These are phyloP conservation scores for Nothoprocta pentlandii DNA, from an alignment of 2,113 vertebrate genomes.

Conservation along the genomic window DNA sequence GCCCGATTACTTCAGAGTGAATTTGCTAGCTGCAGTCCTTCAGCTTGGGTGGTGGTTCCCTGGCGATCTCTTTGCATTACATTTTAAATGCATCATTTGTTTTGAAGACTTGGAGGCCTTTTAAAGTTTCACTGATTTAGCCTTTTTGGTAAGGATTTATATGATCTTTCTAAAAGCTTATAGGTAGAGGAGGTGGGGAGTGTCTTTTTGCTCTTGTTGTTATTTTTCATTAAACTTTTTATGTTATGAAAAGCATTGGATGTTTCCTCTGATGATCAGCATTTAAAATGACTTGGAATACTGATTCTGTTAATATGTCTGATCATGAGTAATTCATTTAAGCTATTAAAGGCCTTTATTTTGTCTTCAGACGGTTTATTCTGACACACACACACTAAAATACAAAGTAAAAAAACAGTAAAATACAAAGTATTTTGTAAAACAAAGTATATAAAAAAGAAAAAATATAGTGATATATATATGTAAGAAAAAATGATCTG, in stretches of 20 bases:
- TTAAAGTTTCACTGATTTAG: not conserved
- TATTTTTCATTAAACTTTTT: not conserved
- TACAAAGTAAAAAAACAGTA: not conserved
- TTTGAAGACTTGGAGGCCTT: not conserved
- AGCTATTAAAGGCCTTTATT: not conserved
- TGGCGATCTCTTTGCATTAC: not conserved
- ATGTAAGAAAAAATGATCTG: not conserved
- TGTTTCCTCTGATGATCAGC: not conserved
- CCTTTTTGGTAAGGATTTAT: not conserved
- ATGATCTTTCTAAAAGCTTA: not conserved
- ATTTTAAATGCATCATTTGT: not conserved
- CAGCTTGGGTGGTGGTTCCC: not conserved
- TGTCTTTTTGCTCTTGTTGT: not conserved
- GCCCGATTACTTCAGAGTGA: not conserved
- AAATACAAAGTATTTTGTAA: not conserved
- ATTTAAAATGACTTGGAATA: not conserved
- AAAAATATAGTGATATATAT: no score
- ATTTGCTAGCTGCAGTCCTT: not conserved
- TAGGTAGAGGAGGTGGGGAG: rapidly evolving
- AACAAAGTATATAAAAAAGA: no score
- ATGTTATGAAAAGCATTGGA: not conserved
- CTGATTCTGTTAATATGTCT: not conserved
- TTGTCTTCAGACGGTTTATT: not conserved
- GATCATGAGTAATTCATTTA: not conserved
- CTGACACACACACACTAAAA: not conserved